Percentiles rank a stretch among this genome's conserved stretches.
Evolutionary conservation across 2,797 vertebrate species (phyloP).

Genomic region (Pogoniulus pusillus): DNA sequence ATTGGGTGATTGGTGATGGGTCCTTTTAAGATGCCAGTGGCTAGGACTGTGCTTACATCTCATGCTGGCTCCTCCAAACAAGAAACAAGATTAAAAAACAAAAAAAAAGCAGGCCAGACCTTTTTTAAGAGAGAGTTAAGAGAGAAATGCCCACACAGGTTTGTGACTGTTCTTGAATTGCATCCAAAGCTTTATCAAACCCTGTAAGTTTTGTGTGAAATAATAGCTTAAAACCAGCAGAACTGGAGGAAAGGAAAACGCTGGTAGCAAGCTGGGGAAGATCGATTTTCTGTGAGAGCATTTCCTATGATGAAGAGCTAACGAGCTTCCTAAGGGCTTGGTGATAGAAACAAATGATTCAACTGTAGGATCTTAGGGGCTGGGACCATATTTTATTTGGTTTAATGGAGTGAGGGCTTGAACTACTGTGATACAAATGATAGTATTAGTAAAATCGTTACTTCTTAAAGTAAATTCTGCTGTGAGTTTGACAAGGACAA

Average conservation of each 20-base stretch:
- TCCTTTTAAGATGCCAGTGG: background rate
- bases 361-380: background rate
- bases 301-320: background rate
- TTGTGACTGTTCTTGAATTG: background rate
- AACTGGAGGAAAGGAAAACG: background rate
- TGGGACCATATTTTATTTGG: background rate
- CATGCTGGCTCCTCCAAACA: background rate
- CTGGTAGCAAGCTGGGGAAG: background rate
- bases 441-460: background rate
- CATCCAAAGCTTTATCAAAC: background rate
- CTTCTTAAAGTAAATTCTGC: background rate
- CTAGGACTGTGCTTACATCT: background rate
- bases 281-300: background rate
- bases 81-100: background rate
- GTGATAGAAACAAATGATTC: background rate
- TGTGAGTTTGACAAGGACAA: background rate
- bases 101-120: background rate
- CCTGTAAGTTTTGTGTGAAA: background rate
- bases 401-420: background rate
- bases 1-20: background rate
- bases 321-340: background rate
- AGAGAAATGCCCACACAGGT: background rate
- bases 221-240: slow-evolving; percentile 12
- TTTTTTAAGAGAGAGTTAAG: background rate
- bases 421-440: background rate